Percentiles rank a stretch among this genome's conserved stretches.
phyloP scores from a whole-genome alignment of 2,888 invertebrate genomes.

The Trissoscelio sp. region DNA sequence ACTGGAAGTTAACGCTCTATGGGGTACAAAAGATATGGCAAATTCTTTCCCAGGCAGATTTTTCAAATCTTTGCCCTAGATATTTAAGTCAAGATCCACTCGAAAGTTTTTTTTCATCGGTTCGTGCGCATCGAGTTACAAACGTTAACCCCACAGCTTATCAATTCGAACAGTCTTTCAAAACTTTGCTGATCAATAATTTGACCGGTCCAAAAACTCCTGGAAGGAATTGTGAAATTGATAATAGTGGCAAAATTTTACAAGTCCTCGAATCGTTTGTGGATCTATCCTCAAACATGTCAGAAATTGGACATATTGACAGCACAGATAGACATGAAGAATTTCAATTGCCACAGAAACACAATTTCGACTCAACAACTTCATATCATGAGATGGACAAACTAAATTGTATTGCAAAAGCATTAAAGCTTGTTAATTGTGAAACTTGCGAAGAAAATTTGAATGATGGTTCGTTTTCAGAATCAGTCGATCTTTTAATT shows the following conservation, averaged over 20 bases:
- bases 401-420: too few species aligned
- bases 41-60: not conserved
- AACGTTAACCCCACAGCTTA: slow-evolving; percentile 1
- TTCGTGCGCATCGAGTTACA: not conserved
- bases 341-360: too few species aligned
- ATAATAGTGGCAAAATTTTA: too few species aligned
- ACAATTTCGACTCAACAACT: too few species aligned
- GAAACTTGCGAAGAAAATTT: too few species aligned
- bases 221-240: not conserved
- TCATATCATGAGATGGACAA: too few species aligned
- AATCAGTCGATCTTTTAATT: too few species aligned
- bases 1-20: slow-evolving; percentile 24
- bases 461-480: too few species aligned
- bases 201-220: not conserved
- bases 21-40: slow-evolving; percentile 19
- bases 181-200: slow-evolving; percentile 2
- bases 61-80: not conserved
- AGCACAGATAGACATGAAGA: too few species aligned
- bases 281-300: too few species aligned
- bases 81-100: slow-evolving; percentile 18
- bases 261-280: not conserved
- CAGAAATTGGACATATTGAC: too few species aligned
- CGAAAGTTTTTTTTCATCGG: slow-evolving; percentile 18
- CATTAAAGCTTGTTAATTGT: too few species aligned
- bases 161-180: slow-evolving; percentile 12